Evolutionary conservation across 1,140 invertebrate species (phyloP), one percentile per base, ranked within the genome.

Genomic region (Microplitis mediator): DNA sequence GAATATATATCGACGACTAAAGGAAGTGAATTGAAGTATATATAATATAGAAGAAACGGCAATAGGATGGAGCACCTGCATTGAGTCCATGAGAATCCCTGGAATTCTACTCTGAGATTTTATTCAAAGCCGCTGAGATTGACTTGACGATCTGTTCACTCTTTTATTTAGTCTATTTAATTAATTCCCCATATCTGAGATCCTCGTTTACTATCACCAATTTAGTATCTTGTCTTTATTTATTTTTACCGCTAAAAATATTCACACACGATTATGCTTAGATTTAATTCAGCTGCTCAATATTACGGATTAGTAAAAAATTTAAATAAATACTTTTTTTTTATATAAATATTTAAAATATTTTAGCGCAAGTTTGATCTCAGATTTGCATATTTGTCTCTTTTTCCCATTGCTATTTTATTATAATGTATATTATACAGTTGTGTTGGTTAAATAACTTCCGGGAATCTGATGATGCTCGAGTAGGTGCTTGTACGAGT

Each of bases 1-100:
- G 6, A 23, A 58, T 31, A 23, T 58, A 23, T 4, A 62, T 74
- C 71, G 72, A 75, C 73, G 71, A 56, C 71, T 58, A 66, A 66
- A 34, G 56, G 64, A 69, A 66, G 3, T 11, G 23, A 58, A 58
- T 58, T 11, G 9, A 69, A 71, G 68, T 74, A 52, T 66, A 67
- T 13, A 69, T n/a, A 32, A 64, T 35, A 32, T 65, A 14, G 11
- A n/a, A 61, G 61, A 69, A 45, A 34, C 39, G 62, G 65, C 45
- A 8, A 45, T 23, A 23, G 23, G 45, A 36, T 3, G 45, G 50
- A 71, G 62, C 63, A 71, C 69, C 69, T 71, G 69, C 63, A 71
- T 56, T 16, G 58, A 58, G 56, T 16, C 32, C 35, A 39, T n/a
- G 45, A 62, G 69, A 70, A 70, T 70, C 69, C 60, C 31, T 50